phyloP scores from a whole-genome alignment of 2,888 invertebrate species.

The Agrotis puta region DNA sequence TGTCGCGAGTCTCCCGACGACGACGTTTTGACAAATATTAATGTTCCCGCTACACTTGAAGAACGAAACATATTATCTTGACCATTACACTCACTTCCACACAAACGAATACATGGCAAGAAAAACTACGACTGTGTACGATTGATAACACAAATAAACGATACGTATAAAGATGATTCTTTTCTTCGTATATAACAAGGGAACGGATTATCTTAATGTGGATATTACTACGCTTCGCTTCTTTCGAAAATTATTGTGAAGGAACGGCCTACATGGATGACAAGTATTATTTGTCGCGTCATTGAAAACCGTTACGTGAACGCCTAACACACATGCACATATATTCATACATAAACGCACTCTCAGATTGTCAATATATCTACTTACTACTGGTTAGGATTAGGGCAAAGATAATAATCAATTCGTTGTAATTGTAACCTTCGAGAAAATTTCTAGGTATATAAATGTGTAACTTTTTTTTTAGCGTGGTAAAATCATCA shows the following conservation, averaged over 20 bases:
- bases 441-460: slow-evolving; percentile 19
- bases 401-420: slow-evolving; percentile 13
- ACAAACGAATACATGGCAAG: slow-evolving; percentile 58
- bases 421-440: slow-evolving; percentile 14
- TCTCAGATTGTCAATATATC: background rate
- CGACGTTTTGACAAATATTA: slow-evolving; percentile 79
- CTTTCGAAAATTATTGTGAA: background rate
- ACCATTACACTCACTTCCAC: slow-evolving; percentile 73
- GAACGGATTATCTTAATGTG: background rate
- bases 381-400: background rate
- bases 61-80: slow-evolving; percentile 73
- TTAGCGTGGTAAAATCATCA: too few species aligned
- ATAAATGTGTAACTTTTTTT: too few species aligned
- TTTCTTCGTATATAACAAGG: slow-evolving; percentile 36
- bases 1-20: slow-evolving; percentile 66
- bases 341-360: background rate
- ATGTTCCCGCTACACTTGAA: slow-evolving; percentile 69
- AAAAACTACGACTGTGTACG: slow-evolving; percentile 62
- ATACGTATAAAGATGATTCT: slow-evolving; percentile 58
- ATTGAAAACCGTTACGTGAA: background rate
- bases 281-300: background rate
- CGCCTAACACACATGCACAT: background rate
- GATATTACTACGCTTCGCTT: background rate
- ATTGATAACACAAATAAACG: slow-evolving; percentile 67
- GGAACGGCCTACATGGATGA: background rate